These are phyloP conservation scores for Motacilla alba DNA, from an alignment of 2,113 vertebrate genomes.

Conservation along the genomic window DNA sequence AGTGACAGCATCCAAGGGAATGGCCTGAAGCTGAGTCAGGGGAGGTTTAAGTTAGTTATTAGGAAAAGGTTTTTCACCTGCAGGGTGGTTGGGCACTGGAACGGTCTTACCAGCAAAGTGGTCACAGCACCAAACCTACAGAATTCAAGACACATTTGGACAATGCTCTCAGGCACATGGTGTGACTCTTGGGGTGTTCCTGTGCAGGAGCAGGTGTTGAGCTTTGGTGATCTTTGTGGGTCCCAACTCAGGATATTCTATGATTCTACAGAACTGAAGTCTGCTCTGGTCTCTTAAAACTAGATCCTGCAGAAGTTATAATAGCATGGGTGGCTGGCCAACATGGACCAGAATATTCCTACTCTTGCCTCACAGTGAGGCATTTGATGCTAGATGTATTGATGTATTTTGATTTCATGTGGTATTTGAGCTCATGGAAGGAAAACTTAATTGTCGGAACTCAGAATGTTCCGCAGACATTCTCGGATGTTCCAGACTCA, in stretches of 20 bases:
- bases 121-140: neutral
- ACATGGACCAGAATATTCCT: neutral
- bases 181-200: neutral
- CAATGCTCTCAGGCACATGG: neutral
- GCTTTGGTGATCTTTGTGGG: neutral
- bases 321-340: neutral
- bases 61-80: neutral
- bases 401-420: neutral
- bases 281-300: neutral
- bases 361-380: neutral
- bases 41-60: neutral
- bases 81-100: neutral
- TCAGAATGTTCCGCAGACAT: too few species aligned
- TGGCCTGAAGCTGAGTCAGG: neutral
- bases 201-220: neutral
- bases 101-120: neutral
- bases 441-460: neutral
- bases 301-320: neutral
- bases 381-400: neutral
- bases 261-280: neutral
- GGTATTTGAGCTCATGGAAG: neutral
- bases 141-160: neutral
- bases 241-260: neutral
- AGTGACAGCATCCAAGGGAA: neutral
- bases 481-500: too few species aligned